Evolutionary conservation across 2,113 vertebrate species (phyloP).

Genomic region (Festucalex cinctus): DNA sequence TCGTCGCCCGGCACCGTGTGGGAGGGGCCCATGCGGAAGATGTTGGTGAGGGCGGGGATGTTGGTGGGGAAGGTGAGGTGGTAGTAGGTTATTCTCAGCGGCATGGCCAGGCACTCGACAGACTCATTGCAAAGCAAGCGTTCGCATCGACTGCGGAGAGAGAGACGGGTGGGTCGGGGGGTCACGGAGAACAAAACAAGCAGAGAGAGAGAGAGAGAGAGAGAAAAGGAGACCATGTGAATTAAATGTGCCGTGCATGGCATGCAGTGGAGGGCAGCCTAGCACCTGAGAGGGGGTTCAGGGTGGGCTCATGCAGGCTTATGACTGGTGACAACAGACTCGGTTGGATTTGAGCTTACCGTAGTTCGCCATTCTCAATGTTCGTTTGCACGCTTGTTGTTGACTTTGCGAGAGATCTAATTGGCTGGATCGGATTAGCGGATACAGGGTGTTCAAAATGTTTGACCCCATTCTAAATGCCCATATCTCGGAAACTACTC

Average conservation of each 20-base stretch:
- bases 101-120: slow-evolving; percentile 91
- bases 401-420: too few species aligned
- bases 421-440: too few species aligned
- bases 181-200: slow-evolving; percentile 38
- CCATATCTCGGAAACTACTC: too few species aligned
- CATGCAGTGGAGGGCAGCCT: slow-evolving; percentile 64
- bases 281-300: slow-evolving; percentile 30
- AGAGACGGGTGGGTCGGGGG: slow-evolving; percentile 60
- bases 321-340: not conserved
- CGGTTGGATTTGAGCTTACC: not conserved
- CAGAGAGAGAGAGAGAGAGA: slow-evolving; percentile 54
- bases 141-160: slow-evolving; percentile 92
- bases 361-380: too few species aligned
- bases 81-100: slow-evolving; percentile 98
- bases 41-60: slow-evolving; percentile 87
- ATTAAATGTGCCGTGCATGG: slow-evolving; percentile 60
- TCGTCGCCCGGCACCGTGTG: slow-evolving; percentile 81
- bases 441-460: too few species aligned
- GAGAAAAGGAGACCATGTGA: slow-evolving; percentile 55
- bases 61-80: slow-evolving; percentile 96
- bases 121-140: slow-evolving; percentile 97
- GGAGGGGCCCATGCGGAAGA: slow-evolving; percentile 98
- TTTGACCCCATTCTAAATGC: too few species aligned
- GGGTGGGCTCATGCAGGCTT: slow-evolving; percentile 52
- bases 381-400: too few species aligned